Base-by-base conservation (phyloP, 2,888 invertebrate genomes). In the Scaptomyza parva region DNA sequence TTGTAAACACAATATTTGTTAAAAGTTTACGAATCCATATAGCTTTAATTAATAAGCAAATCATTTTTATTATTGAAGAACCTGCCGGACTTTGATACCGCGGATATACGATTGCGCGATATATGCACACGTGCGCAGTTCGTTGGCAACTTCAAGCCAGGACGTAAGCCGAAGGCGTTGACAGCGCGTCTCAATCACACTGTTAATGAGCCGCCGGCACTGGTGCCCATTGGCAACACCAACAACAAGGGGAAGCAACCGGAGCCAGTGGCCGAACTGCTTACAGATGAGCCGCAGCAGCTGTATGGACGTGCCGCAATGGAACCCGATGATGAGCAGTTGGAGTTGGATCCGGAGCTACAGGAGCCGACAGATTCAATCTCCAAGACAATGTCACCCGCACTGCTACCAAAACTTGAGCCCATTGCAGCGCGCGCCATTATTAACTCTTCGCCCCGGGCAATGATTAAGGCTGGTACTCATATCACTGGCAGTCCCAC, bases 51-150 rank as follows among this genome's bases (percentile, higher is more conserved):
- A 48, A 20, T 33, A 17, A 12, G 3, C 2, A 33, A 33, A 11
- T 22, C 1, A 22, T 11, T 22, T 8, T 14, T 7, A 20, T 11
- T n/a, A n/a, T n/a, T 18, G 95, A 9, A 95, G 94, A 93, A 94
- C 82, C 95, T 96, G 89, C 95, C 95, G 17, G 96, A 96, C 90
- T 92, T 96, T 52, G 95, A 95, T 83, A 96, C 95, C 12, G 93
- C 94, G 77, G 96, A 95, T 48, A 95, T 97, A 76, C 94, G 95
- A 8, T 91, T 97, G 53, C 94, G 95, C 78, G 97, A 95, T 70
- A 89, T 92, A 11, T 90, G 90, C 63, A 89, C 89, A 2, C 82
- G 92, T 17, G 91, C 92, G 1, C 91, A 92, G 70, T 87, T 91
- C 65, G 88, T 90, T 9, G 89, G 89, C 4, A 90, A 86, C 44